These are phyloP conservation scores for Drosophila virilis DNA, from an alignment of 1,140 invertebrate species.

Conservation along the genomic window DNA sequence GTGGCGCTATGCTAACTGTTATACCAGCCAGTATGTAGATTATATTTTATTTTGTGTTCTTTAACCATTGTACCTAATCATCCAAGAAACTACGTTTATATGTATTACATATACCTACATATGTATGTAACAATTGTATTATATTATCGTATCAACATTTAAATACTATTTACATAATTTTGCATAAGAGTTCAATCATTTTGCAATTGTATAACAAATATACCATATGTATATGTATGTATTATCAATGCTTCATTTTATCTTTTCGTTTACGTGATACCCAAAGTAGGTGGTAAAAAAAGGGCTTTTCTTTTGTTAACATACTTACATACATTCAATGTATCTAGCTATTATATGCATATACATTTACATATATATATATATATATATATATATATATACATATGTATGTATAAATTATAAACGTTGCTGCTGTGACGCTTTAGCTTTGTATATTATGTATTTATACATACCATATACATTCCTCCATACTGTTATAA, in stretches of 20 bases:
- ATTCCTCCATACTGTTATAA: conserved; percentile 11
- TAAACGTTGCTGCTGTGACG: conserved; percentile 42
- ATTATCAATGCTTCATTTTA: conserved; percentile 2
- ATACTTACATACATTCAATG: background rate
- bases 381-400: conserved; percentile 12
- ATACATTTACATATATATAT: conserved; percentile 17
- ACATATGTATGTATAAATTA: conserved; percentile 13
- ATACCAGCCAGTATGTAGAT: conserved; percentile 62
- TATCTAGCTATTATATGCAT: conserved; percentile 13
- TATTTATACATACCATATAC: conserved; percentile 23
- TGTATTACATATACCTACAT: conserved; percentile 34
- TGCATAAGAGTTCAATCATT: conserved; percentile 27
- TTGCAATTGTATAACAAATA: conserved; percentile 15
- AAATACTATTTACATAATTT: conserved; percentile 25
- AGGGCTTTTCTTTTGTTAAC: conserved; percentile 18
- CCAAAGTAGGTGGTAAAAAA: conserved; percentile 8
- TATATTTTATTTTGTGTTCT: conserved; percentile 32
- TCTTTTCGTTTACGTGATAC: background rate
- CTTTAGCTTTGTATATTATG: conserved; percentile 58
- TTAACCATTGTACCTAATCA: conserved; percentile 18
- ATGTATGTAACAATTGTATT: conserved; percentile 34
- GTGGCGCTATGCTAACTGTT: conserved; percentile 66
- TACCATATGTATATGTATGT: conserved; percentile 16
- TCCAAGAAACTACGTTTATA: background rate
- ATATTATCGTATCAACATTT: conserved; percentile 28